A percentile compares a stretch with the other conserved stretches of the same genome.
phyloP scores from a whole-genome alignment of 2,113 vertebrate genomes.

The Protobothrops flavoviridis region DNA sequence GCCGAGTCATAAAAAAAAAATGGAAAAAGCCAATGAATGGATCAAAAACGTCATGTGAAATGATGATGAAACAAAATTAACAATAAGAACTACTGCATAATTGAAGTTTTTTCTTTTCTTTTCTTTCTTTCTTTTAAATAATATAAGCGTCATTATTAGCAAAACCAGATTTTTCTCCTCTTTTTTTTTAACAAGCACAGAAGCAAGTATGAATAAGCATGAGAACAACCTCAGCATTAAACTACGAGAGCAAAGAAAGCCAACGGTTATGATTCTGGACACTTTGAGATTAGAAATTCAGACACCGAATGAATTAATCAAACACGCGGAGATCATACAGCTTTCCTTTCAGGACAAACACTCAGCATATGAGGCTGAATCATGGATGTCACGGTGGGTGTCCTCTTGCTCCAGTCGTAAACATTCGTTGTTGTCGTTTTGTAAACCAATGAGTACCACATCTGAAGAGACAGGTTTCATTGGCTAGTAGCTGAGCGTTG shows the following conservation, averaged over 20 bases:
- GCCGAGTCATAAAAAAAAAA: constrained; percentile 26
- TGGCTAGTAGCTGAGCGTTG: neutral
- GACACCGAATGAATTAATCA: neutral
- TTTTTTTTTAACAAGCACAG: neutral
- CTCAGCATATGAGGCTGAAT: neutral
- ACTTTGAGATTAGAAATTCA: neutral
- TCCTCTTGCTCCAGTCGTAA: neutral
- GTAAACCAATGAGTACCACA: neutral
- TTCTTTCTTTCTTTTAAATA: neutral
- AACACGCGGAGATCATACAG: neutral
- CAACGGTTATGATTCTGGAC: neutral
- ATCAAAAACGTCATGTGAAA: constrained; percentile 17
- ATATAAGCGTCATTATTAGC: neutral
- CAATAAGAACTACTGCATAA: neutral
- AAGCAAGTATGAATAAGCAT: neutral
- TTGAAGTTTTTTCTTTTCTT: neutral
- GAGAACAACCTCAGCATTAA: neutral
- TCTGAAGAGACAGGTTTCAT: neutral
- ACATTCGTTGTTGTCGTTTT: neutral
- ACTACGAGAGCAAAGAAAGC: neutral
- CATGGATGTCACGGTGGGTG: neutral
- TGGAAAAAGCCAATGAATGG: constrained; percentile 22
- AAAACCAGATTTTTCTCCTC: neutral
- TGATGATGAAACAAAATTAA: neutral
- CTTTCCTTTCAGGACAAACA: neutral